phyloP scores from a whole-genome alignment of 2,113 vertebrate genomes.

The Phaethon lepturus region DNA sequence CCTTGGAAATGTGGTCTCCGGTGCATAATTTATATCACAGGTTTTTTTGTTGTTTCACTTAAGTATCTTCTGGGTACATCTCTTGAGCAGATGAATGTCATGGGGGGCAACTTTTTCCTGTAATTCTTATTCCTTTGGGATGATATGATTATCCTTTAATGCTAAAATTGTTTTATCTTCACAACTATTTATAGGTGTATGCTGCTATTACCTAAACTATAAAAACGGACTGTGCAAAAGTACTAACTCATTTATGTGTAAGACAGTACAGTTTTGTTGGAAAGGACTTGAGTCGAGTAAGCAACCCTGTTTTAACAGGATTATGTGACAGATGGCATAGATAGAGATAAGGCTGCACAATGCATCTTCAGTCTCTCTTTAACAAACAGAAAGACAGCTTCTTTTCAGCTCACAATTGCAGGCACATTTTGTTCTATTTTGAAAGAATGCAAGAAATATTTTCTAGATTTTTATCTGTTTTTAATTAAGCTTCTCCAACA shows the following conservation, averaged over 20 bases:
- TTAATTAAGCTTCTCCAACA: slow-evolving; percentile 85
- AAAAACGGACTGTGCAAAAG: slow-evolving; percentile 8
- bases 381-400: slow-evolving; percentile 62
- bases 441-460: slow-evolving; percentile 75
- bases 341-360: slow-evolving; percentile 85
- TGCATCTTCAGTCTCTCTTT: slow-evolving; percentile 79
- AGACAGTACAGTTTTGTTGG: slow-evolving; percentile 34
- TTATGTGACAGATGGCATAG: slow-evolving; percentile 79
- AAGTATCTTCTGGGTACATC: not conserved
- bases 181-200: not conserved
- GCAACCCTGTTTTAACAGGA: slow-evolving; percentile 75
- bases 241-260: not conserved
- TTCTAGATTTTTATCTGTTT: slow-evolving; percentile 81
- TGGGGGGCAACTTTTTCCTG: not conserved
- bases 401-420: slow-evolving; percentile 68
- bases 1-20: not conserved
- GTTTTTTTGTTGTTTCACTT: not conserved
- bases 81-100: not conserved
- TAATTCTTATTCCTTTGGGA: slow-evolving; percentile 33
- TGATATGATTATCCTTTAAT: slow-evolving; percentile 5
- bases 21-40: slow-evolving; percentile 43
- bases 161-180: slow-evolving; percentile 28
- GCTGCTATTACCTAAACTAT: slow-evolving; percentile 37
- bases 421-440: slow-evolving; percentile 78
- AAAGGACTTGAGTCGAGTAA: slow-evolving; percentile 49